Conservation (phyloP, 2,888 invertebrate species). For the Eugnorisma glareosa region DNA sequence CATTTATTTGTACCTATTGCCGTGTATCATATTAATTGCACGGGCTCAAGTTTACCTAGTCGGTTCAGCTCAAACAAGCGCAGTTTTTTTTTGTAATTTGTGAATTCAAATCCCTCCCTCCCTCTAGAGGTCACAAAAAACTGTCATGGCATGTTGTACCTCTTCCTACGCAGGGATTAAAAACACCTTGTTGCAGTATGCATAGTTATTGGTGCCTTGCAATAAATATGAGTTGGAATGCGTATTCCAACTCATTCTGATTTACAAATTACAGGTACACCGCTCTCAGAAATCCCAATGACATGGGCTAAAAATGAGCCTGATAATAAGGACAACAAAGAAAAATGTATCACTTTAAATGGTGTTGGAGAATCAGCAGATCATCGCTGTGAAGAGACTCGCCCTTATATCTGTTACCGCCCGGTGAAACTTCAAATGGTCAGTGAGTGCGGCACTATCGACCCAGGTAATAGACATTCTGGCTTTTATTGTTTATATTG, state of each 20-base stretch:
- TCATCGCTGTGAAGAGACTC: constrained; percentile 37
- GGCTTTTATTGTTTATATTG: background rate
- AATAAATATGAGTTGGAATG: too few relatives aligned
- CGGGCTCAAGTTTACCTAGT: background rate
- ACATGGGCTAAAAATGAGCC: constrained; percentile 61
- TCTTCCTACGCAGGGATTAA: background rate
- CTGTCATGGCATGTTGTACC: background rate
- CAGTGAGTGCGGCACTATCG: constrained; percentile 63
- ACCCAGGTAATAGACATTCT: constrained; percentile 28
- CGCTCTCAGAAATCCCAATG: constrained; percentile 46
- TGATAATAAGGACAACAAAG: constrained; percentile 54
- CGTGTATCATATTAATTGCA: background rate
- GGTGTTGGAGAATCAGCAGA: constrained; percentile 49
- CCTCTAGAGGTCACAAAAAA: background rate
- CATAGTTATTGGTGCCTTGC: background rate
- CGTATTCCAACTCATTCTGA: background rate
- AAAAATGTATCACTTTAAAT: constrained; percentile 61
- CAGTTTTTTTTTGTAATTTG: background rate
- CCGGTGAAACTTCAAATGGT: background rate
- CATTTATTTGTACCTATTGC: too few relatives aligned
- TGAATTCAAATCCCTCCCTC: background rate
- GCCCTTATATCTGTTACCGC: constrained; percentile 62
- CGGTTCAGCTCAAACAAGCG: background rate
- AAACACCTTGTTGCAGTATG: background rate
- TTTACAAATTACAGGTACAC: constrained; percentile 50